These are phyloP conservation scores for Chloroclysta siterata DNA, from an alignment of 2,888 invertebrate genomes.

Conservation along the genomic window DNA sequence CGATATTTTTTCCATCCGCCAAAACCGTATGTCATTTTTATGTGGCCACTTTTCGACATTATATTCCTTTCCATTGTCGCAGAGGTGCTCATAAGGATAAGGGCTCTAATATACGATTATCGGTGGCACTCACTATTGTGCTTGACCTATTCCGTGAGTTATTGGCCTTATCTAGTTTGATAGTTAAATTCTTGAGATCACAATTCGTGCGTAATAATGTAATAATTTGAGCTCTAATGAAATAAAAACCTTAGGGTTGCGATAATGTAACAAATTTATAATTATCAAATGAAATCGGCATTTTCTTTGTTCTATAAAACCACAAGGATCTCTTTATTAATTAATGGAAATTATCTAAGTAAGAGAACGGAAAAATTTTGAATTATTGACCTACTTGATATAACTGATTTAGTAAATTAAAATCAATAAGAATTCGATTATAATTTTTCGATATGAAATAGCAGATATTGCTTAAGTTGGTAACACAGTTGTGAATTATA, in stretches of 20 bases:
- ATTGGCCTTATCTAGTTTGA: slow-evolving; percentile 74
- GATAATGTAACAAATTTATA: too few species aligned
- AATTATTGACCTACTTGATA: too few species aligned
- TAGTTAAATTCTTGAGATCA: slow-evolving; percentile 62
- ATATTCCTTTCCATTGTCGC: slow-evolving; percentile 83
- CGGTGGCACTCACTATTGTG: slow-evolving; percentile 83
- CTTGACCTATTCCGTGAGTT: slow-evolving; percentile 81
- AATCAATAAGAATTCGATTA: too few species aligned
- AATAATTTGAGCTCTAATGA: background rate
- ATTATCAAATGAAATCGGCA: too few species aligned
- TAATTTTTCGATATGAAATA: too few species aligned
- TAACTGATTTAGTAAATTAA: too few species aligned
- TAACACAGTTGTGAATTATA: too few species aligned
- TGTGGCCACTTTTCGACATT: slow-evolving; percentile 83
- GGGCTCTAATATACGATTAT: slow-evolving; percentile 84
- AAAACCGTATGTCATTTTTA: slow-evolving; percentile 82
- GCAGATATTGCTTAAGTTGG: too few species aligned
- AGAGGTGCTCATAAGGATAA: slow-evolving; percentile 82
- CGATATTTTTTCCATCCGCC: slow-evolving; percentile 61
- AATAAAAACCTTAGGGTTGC: background rate
- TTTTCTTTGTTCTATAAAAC: too few species aligned
- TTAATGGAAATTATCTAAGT: too few species aligned
- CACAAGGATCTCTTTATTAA: too few species aligned
- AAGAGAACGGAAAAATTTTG: too few species aligned
- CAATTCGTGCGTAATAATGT: slow-evolving; percentile 15